Evolutionary conservation across 2,888 invertebrate species (phyloP), one percentile per base, ranked within the genome.

Genomic region (Busseola fusca): DNA sequence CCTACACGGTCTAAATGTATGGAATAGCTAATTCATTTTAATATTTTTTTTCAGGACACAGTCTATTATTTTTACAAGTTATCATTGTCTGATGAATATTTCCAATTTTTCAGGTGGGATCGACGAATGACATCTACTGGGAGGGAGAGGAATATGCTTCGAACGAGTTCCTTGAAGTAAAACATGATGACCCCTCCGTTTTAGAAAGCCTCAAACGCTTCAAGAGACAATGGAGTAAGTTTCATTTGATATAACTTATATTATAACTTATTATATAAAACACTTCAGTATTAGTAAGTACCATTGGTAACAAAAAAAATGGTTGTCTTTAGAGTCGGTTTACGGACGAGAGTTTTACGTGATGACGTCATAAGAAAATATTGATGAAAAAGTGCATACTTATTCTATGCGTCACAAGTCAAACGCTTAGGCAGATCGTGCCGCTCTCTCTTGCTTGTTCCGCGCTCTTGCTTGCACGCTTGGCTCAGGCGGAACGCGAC

Each of bases 131-230:
- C 69, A 79, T 95, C 16, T 95, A 94, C 76, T 92, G 90, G 93
- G 95, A 95, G 76, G 94, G 92, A 6, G 93, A 95, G 30, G 92
- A 93, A 74, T 93, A 93, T 5, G 85, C 89, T 1, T 89, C 90
- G 0, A 92, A 94, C 37, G 95, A 95, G 75, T 95, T 93, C 78
- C 84, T 95, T 3, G 94, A 95, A 82, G 93, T 95, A 9, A 94
- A 93, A 58, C 84, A 87, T 2, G 88, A 89, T 0, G 89, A 92
- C 37, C 52, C 72, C 2, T 78, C 87, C n/a, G 56, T 93, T 25
- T 69, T 78, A 0, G 81, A 85, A 2, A 89, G 88, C 27, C 79
- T 94, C 6, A 86, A 83, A 40, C 83, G 93, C 42, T 45, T 92
- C 2, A 93, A 94, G 30, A 86, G 88, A n/a, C 1, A 69, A 2